Conservation (phyloP, 2,888 invertebrate species). For the Phortica magna region DNA sequence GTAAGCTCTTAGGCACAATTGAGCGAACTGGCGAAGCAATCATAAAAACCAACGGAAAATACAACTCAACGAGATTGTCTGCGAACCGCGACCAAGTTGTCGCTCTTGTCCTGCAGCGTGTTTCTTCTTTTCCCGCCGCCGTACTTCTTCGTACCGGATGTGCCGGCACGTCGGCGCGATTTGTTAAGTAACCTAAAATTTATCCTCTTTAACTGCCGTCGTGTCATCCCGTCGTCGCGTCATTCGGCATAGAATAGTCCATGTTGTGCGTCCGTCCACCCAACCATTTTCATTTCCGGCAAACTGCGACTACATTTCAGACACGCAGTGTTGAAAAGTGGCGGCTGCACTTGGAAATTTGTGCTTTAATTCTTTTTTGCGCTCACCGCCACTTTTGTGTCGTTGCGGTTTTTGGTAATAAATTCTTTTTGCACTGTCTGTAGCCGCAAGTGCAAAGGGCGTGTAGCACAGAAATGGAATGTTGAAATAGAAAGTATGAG, state of each 20-base stretch:
- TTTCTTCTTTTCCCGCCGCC: not conserved
- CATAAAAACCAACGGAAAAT: constrained; percentile 56
- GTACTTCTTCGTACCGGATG: not conserved
- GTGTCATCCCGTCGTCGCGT: not conserved
- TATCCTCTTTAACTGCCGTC: not conserved
- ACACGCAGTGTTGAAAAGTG: constrained; percentile 47
- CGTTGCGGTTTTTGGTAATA: constrained; percentile 73
- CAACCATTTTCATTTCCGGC: constrained; percentile 37
- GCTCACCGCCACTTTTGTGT: constrained; percentile 61
- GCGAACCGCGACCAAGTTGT: constrained; percentile 63
- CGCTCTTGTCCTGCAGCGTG: constrained; percentile 42
- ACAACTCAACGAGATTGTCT: constrained; percentile 46
- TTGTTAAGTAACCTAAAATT: constrained; percentile 26
- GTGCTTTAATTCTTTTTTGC: constrained; percentile 33
- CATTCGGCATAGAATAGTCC: not conserved
- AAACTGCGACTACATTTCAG: constrained; percentile 47
- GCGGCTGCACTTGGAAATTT: constrained; percentile 16
- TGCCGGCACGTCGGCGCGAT: not conserved
- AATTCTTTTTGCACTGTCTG: constrained; percentile 61
- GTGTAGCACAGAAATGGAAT: constrained; percentile 1
- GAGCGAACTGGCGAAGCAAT: constrained; percentile 27
- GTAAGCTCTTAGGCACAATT: constrained; percentile 57
- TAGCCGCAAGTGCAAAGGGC: constrained; percentile 53
- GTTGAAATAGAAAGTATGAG: constrained; percentile 11
- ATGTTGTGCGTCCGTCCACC: constrained; percentile 16